Evolutionary conservation across 2,888 invertebrate species (phyloP).

Genomic region (Cataglyphis cursor): DNA sequence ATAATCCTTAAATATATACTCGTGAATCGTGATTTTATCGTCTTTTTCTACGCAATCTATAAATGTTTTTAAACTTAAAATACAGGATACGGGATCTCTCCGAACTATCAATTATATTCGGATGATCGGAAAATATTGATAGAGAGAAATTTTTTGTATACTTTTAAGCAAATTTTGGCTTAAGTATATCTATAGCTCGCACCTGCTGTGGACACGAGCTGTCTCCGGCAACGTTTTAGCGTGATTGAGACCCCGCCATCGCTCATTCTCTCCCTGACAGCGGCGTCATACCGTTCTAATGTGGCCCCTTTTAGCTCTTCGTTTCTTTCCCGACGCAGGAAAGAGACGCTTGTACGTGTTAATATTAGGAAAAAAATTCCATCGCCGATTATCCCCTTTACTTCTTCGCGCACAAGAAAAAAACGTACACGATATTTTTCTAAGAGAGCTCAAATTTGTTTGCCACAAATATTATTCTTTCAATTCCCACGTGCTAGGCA

Average conservation of each 20-base stretch:
- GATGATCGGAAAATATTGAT: neutral
- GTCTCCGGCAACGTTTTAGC: constrained; percentile 44
- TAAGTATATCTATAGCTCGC: constrained; percentile 20
- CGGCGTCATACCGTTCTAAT: constrained; percentile 44
- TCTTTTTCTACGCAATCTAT: neutral
- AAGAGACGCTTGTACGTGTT: neutral
- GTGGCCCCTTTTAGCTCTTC: constrained; percentile 22
- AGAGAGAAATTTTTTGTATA: constrained; percentile 8
- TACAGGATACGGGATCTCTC: neutral
- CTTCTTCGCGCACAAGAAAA: neutral
- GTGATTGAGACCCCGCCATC: constrained; percentile 55
- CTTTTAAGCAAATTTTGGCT: constrained; percentile 11
- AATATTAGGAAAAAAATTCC: constrained; percentile 4
- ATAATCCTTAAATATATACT: neutral
- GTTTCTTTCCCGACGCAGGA: neutral
- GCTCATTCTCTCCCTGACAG: constrained; percentile 55
- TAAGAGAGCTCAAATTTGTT: neutral
- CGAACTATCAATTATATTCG: neutral
- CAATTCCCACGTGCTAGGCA: neutral
- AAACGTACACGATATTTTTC: neutral
- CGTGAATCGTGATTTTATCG: neutral
- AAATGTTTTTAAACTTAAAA: neutral
- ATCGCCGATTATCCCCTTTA: neutral
- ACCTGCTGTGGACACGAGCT: constrained; percentile 49
- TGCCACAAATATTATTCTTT: neutral